Conservation (phyloP, 2,888 invertebrate genomes). For the Achlya flavicornis region DNA sequence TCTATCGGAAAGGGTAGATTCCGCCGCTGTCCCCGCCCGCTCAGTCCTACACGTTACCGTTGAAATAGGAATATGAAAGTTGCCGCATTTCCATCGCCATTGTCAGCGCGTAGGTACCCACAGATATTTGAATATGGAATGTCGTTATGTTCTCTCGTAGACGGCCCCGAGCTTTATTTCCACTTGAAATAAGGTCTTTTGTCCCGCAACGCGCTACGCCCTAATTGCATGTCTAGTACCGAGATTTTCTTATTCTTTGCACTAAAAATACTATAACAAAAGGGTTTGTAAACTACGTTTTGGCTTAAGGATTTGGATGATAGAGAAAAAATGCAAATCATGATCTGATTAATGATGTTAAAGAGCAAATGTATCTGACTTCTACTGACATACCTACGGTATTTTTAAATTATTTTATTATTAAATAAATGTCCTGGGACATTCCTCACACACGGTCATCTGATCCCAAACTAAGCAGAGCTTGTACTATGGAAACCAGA, state of each 20-base stretch:
- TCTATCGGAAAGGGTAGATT: slow-evolving; percentile 8
- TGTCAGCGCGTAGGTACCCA: slow-evolving; percentile 26
- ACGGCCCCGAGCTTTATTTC: slow-evolving; percentile 47
- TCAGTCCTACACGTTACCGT: neutral
- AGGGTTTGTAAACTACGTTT: slow-evolving; percentile 27
- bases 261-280: slow-evolving; percentile 37
- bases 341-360: too few species aligned
- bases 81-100: slow-evolving; percentile 23
- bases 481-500: too few species aligned
- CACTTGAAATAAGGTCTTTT: slow-evolving; percentile 43
- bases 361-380: too few species aligned
- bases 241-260: slow-evolving; percentile 12
- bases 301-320: too few species aligned
- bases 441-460: too few species aligned
- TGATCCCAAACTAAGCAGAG: too few species aligned
- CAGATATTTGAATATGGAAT: slow-evolving; percentile 54
- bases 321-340: too few species aligned
- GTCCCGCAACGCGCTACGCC: slow-evolving; percentile 32
- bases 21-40: neutral
- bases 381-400: too few species aligned
- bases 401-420: too few species aligned
- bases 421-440: too few species aligned
- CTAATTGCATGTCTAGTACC: slow-evolving; percentile 43
- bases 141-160: slow-evolving; percentile 44
- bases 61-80: slow-evolving; percentile 10